Percentiles rank a stretch among this genome's conserved stretches.
These are phyloP conservation scores for Scolopax mira DNA, from an alignment of 2,113 vertebrate species.

Conservation along the genomic window DNA sequence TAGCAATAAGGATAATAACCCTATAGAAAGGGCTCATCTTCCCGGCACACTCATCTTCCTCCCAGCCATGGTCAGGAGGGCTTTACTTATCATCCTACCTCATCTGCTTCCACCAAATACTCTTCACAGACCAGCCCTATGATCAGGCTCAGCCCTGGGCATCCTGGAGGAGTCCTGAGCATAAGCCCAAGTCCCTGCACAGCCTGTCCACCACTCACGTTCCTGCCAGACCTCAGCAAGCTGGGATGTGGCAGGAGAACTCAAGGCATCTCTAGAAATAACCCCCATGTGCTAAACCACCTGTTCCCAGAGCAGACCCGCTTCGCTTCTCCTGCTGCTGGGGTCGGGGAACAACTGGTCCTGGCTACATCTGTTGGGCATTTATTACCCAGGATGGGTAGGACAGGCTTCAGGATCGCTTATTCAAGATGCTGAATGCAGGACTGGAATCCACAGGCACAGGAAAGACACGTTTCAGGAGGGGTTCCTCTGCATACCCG, in stretches of 20 bases:
- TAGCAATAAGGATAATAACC: not conserved
- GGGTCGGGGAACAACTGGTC: slow-evolving; percentile 17
- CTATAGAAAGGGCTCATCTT: not conserved
- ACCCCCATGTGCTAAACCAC: slow-evolving; percentile 43
- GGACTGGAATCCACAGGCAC: not conserved
- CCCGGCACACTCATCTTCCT: not conserved
- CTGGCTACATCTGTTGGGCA: slow-evolving; percentile 1
- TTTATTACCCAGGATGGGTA: not conserved
- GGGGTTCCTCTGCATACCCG: not conserved
- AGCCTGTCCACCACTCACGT: not conserved
- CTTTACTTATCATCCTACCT: not conserved
- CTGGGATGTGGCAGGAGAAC: not conserved
- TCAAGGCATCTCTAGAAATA: slow-evolving; percentile 51
- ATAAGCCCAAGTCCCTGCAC: not conserved
- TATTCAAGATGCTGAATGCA: not conserved
- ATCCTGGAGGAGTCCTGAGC: not conserved
- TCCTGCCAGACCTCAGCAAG: not conserved
- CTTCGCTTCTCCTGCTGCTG: not conserved
- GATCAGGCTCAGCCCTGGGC: not conserved
- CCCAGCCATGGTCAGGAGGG: not conserved
- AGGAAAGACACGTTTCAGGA: not conserved
- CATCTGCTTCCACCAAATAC: not conserved
- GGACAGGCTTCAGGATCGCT: not conserved
- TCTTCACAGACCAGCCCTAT: not conserved
- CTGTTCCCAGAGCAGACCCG: slow-evolving; percentile 13